phyloP scores from a whole-genome alignment of 1,140 invertebrate genomes.

The Pomacea maculata region DNA sequence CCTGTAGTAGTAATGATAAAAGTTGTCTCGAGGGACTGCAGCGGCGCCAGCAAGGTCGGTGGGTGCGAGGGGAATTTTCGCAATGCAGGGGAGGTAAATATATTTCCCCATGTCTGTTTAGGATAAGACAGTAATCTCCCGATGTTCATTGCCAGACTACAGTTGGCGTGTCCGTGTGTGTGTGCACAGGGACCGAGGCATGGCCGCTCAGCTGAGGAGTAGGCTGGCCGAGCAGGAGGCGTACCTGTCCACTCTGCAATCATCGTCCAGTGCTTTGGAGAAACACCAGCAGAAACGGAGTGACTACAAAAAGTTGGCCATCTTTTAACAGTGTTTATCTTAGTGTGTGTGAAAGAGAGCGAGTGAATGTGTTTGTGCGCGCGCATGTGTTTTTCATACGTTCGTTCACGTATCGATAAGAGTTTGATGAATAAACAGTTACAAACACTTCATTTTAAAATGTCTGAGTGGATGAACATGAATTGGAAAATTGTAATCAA shows the following conservation, averaged over 20 bases:
- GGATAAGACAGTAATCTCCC: neutral
- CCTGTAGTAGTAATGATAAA: too few species aligned
- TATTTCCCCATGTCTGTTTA: neutral
- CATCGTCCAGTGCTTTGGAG: slow-evolving; percentile 72
- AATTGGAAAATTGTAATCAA: too few species aligned
- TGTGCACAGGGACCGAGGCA: slow-evolving; percentile 62
- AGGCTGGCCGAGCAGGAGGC: slow-evolving; percentile 73
- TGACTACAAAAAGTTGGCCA: slow-evolving; percentile 74
- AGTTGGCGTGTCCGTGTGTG: slow-evolving; percentile 3
- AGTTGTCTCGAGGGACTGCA: too few species aligned
- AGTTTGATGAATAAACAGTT: too few species aligned
- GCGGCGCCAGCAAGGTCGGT: neutral
- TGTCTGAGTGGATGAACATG: too few species aligned
- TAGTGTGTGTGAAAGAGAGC: neutral
- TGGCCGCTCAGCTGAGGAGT: slow-evolving; percentile 68
- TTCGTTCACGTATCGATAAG: too few species aligned
- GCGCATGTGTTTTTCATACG: neutral
- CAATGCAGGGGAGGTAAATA: neutral
- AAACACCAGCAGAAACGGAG: slow-evolving; percentile 77
- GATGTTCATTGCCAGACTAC: neutral
- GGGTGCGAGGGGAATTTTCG: neutral
- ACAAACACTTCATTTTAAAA: too few species aligned
- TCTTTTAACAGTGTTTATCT: slow-evolving; percentile 69
- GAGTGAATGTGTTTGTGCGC: neutral
- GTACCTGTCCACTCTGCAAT: slow-evolving; percentile 71